Evolutionary conservation across 2,888 invertebrate species (phyloP).

Genomic region (Tanytarsus gracilentus): DNA sequence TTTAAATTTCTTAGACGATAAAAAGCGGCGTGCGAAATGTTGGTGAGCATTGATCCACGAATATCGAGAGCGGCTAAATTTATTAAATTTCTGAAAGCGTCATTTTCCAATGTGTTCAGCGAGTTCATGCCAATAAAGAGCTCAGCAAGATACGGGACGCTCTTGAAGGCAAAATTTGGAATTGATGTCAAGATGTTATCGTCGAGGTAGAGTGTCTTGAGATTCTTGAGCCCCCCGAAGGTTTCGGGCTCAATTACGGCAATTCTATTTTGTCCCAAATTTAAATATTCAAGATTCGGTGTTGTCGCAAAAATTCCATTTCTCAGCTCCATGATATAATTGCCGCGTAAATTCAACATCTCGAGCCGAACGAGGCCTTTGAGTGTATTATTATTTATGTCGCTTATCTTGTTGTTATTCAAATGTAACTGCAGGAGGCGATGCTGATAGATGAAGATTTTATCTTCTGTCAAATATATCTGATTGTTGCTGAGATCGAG

Average conservation of each 20-base stretch:
- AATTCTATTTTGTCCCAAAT: constrained; percentile 54
- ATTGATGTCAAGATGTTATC: constrained; percentile 52
- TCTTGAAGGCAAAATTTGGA: constrained; percentile 48
- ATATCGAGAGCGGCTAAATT: constrained; percentile 51
- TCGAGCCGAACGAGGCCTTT: constrained; percentile 50
- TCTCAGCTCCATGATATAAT: constrained; percentile 51
- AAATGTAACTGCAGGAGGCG: constrained; percentile 53
- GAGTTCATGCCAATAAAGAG: constrained; percentile 54
- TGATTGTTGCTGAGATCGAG: constrained; percentile 57
- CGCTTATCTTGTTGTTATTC: constrained; percentile 53
- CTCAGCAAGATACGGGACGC: constrained; percentile 51
- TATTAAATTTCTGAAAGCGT: constrained; percentile 51
- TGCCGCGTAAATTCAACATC: constrained; percentile 52
- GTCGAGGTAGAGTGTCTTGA: constrained; percentile 52
- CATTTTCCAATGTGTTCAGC: constrained; percentile 50
- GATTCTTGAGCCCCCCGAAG: constrained; percentile 49
- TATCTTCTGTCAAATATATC: constrained; percentile 50
- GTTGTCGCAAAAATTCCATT: constrained; percentile 49
- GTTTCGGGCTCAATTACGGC: constrained; percentile 50
- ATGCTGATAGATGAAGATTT: constrained; percentile 52
- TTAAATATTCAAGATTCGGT: constrained; percentile 52
- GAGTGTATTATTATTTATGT: constrained; percentile 52
- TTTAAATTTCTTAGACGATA: constrained; percentile 48
- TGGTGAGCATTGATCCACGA: constrained; percentile 50
- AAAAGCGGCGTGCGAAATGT: constrained; percentile 51